A percentile compares a stretch with the other conserved stretches of the same genome.
Evolutionary conservation across 2,113 vertebrate genomes (phyloP).

Genomic region (Mormyrus lacerda): DNA sequence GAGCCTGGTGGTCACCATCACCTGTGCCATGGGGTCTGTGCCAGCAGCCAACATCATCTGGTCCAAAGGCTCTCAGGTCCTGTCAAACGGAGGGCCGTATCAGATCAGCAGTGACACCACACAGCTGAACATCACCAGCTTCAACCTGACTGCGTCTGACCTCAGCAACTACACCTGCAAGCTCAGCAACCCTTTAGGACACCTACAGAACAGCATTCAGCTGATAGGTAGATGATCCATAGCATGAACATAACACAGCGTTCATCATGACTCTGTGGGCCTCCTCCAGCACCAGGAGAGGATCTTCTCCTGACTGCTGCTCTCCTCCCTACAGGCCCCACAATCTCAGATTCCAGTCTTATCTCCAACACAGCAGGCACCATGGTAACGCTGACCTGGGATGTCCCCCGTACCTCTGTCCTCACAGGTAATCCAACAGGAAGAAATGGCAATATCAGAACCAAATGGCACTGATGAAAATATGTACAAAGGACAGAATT

Average conservation of each 20-base stretch:
- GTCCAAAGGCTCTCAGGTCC: slow-evolving; percentile 32
- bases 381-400: slow-evolving; percentile 52
- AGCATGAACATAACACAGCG: too few species aligned
- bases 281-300: not conserved
- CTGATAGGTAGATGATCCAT: slow-evolving; percentile 38
- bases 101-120: slow-evolving; percentile 46
- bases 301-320: slow-evolving; percentile 7
- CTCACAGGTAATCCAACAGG: slow-evolving; percentile 48
- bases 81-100: slow-evolving; percentile 28
- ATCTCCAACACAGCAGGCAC: slow-evolving; percentile 42
- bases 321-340: slow-evolving; percentile 44
- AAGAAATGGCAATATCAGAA: not conserved
- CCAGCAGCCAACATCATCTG: slow-evolving; percentile 47
- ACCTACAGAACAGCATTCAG: slow-evolving; percentile 13
- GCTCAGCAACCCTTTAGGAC: slow-evolving; percentile 47
- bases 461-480: not conserved
- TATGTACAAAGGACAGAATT: not conserved
- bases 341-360: slow-evolving; percentile 49
- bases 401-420: slow-evolving; percentile 47
- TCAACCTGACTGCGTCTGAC: slow-evolving; percentile 38
- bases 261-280: not conserved
- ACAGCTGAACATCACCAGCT: slow-evolving; percentile 32
- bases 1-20: slow-evolving; percentile 43
- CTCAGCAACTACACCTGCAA: slow-evolving; percentile 42
- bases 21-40: slow-evolving; percentile 40